A percentile compares a stretch with the other conserved stretches of the same genome.
phyloP scores from a whole-genome alignment of 2,888 invertebrate genomes.

The Pandemis corylana region DNA sequence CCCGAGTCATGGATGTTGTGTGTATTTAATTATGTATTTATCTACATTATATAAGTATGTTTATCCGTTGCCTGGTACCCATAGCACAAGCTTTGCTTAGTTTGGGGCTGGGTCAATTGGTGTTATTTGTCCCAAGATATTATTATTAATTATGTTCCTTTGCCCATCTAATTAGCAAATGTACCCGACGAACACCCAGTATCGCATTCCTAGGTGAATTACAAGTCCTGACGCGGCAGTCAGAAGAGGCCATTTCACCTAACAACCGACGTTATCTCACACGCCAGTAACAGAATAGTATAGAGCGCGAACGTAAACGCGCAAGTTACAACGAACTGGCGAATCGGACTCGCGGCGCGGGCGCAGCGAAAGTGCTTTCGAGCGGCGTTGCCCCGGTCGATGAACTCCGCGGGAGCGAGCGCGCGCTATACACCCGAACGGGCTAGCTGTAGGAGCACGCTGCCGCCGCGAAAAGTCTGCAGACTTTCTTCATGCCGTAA shows the following conservation, averaged over 20 bases:
- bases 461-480: slow-evolving; percentile 46
- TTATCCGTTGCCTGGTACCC: too few species aligned
- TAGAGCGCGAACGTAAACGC: slow-evolving; percentile 67
- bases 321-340: slow-evolving; percentile 61
- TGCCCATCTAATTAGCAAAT: slow-evolving; percentile 22
- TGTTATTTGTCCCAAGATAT: too few species aligned
- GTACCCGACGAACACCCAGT: slow-evolving; percentile 44
- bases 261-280: slow-evolving; percentile 57
- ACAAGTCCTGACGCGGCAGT: slow-evolving; percentile 62
- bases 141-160: too few species aligned
- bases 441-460: slow-evolving; percentile 69
- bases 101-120: too few species aligned
- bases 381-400: slow-evolving; percentile 82
- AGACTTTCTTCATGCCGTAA: slow-evolving; percentile 38
- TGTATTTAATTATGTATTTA: too few species aligned
- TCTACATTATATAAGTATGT: too few species aligned
- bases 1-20: too few species aligned
- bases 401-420: slow-evolving; percentile 68
- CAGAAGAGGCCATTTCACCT: slow-evolving; percentile 64
- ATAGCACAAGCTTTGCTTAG: too few species aligned
- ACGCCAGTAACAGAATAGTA: slow-evolving; percentile 58
- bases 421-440: slow-evolving; percentile 55
- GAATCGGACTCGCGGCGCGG: slow-evolving; percentile 73
- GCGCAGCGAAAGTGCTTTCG: slow-evolving; percentile 85
- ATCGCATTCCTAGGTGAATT: slow-evolving; percentile 75